phyloP scores from a whole-genome alignment of 1,140 invertebrate genomes.

The Chymomyza costata region DNA sequence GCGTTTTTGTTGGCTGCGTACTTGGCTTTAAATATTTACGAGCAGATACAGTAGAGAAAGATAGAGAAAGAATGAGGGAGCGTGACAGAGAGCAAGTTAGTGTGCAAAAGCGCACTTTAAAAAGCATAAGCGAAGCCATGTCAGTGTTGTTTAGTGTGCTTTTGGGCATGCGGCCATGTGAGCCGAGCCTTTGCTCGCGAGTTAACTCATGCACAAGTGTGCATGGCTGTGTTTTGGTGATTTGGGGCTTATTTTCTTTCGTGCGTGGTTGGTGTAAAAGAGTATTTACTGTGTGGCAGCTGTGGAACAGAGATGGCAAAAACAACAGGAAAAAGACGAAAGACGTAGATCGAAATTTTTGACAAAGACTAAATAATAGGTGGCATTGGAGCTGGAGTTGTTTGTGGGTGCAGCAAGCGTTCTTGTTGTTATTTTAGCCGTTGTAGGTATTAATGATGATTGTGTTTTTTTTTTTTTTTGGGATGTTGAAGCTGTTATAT shows the following conservation, averaged over 20 bases:
- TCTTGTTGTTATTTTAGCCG: no score
- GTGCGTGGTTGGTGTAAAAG: background rate
- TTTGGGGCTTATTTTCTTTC: no score
- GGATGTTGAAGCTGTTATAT: conserved; percentile 40
- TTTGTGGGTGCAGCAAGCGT: no score
- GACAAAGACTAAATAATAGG: no score
- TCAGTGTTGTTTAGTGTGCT: background rate
- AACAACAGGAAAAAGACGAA: no score
- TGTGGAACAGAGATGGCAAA: background rate
- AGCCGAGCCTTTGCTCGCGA: background rate
- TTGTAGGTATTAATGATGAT: no score
- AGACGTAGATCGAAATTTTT: no score
- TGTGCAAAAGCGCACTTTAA: background rate
- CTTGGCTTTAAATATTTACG: no score
- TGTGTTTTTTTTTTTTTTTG: no score
- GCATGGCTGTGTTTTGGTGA: background rate
- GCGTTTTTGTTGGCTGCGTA: no score
- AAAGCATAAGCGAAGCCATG: background rate
- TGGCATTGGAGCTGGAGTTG: no score
- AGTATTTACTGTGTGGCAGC: background rate
- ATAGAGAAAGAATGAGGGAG: background rate
- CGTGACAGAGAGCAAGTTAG: background rate
- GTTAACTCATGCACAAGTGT: background rate
- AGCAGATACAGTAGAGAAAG: no score
- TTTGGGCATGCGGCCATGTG: background rate